Evolutionary conservation across 2,888 invertebrate species (phyloP), one percentile per base, ranked within the genome.

Genomic region (Eristalis pertinax): DNA sequence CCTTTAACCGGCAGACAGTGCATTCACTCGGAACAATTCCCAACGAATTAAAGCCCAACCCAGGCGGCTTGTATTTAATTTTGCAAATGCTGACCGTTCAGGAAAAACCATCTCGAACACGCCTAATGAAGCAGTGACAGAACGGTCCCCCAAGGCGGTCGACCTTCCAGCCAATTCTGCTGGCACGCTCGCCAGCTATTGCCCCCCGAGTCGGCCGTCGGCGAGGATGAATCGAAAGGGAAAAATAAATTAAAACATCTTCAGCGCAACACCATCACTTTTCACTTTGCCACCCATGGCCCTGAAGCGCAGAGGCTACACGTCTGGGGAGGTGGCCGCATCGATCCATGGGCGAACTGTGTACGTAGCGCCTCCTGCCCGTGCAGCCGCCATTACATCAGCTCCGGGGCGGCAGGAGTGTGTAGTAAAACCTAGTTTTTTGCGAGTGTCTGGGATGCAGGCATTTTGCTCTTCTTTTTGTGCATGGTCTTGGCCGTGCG

Each of bases 231-330:
- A 38, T 62, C 32, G 58, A 65, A 56, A 62, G 19, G n/a, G 70
- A 50, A 64, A 77, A 67, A 50, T 50, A 19, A 50, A 50, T 72
- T 63, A 24, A 77, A 74, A 38, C 82, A 65, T 86, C 74, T 73
- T 60, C 60, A 78, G 67, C 26, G 81, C 69, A 77, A 74, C 60
- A 74, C 62, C 35, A 77, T 72, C n/a, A 65, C 29, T 41, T 68
- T 60, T 43, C 43, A 58, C 72, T 84, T 62, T 50, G 26, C 56
- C 19, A 72, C 29, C 50, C 50, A 8, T 8, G 19, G 50, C 19
- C 50, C 50, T 2, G 41, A 2, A 26, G n/a, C 32, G 10, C 19
- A 19, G 58, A 78, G 72, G 10, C 38, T 38, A 1, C n/a, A n/a
- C 19, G 19, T 50, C 50, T 50, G 50, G 19, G 50, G 1, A 50